Evolutionary conservation across 2,113 vertebrate genomes (phyloP).

Genomic region (Glaucidium brasilianum): DNA sequence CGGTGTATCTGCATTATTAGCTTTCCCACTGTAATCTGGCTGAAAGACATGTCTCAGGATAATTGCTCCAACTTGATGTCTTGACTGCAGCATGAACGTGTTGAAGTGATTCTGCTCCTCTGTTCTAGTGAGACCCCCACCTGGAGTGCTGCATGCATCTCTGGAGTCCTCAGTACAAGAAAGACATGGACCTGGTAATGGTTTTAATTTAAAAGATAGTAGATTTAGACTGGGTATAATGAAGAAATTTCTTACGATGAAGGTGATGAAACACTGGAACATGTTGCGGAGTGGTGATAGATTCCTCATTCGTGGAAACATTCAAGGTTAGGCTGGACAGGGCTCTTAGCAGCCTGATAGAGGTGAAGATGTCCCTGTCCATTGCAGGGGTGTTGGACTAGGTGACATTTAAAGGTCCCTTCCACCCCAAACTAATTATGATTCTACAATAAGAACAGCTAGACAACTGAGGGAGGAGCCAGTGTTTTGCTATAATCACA

Average conservation of each 20-base stretch:
- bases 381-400: neutral
- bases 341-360: neutral
- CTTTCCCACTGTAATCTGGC: neutral
- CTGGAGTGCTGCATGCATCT: neutral
- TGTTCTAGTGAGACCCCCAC: neutral
- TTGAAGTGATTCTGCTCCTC: neutral
- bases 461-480: neutral
- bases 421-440: neutral
- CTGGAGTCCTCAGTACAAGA: neutral
- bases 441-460: neutral
- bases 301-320: neutral
- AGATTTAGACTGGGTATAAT: neutral
- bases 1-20: neutral
- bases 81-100: neutral
- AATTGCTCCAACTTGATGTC: neutral
- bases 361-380: neutral
- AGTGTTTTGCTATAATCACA: neutral
- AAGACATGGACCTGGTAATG: neutral
- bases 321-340: no score
- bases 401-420: neutral
- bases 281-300: neutral
- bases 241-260: neutral
- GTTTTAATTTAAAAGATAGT: neutral
- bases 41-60: neutral
- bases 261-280: neutral